These are phyloP conservation scores for Drosophila truncata DNA, from an alignment of 1,140 invertebrate species.

Conservation along the genomic window DNA sequence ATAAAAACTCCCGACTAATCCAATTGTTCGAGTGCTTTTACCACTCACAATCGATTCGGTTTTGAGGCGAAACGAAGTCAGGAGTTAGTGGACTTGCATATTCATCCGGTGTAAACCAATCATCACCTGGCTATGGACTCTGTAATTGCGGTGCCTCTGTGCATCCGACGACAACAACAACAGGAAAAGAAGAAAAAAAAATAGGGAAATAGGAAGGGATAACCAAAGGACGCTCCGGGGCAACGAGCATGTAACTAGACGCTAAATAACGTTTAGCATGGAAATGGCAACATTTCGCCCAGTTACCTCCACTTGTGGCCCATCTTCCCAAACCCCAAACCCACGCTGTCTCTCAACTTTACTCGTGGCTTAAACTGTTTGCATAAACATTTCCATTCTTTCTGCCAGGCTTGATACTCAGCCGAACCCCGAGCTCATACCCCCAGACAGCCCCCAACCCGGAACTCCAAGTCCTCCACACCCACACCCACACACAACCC, in stretches of 20 bases:
- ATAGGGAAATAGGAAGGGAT: slow-evolving; percentile 1
- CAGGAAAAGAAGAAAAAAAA: not conserved
- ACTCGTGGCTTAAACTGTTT: slow-evolving; percentile 67
- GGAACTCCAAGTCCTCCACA: not conserved
- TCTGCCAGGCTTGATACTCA: slow-evolving; percentile 7
- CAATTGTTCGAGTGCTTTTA: slow-evolving; percentile 11
- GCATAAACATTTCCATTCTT: slow-evolving; percentile 65
- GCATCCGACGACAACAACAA: slow-evolving; percentile 3
- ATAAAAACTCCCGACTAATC: slow-evolving; percentile 4
- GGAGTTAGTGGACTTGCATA: slow-evolving; percentile 28
- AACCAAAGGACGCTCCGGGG: slow-evolving; percentile 33
- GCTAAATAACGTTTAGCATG: slow-evolving; percentile 76
- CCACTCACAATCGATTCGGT: slow-evolving; percentile 15
- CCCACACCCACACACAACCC: not conserved
- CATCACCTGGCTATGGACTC: slow-evolving; percentile 30
- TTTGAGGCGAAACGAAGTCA: slow-evolving; percentile 24
- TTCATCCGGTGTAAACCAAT: slow-evolving; percentile 33
- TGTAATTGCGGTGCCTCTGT: slow-evolving; percentile 46
- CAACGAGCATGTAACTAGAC: slow-evolving; percentile 61
- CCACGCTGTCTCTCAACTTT: slow-evolving; percentile 1
- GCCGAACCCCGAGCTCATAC: slow-evolving; percentile 18
- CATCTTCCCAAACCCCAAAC: not conserved
- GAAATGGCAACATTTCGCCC: slow-evolving; percentile 59
- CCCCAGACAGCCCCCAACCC: not conserved
- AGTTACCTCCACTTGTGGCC: slow-evolving; percentile 19